Base-by-base conservation (phyloP, 2,888 invertebrate genomes). In the Oligia strigilis region DNA sequence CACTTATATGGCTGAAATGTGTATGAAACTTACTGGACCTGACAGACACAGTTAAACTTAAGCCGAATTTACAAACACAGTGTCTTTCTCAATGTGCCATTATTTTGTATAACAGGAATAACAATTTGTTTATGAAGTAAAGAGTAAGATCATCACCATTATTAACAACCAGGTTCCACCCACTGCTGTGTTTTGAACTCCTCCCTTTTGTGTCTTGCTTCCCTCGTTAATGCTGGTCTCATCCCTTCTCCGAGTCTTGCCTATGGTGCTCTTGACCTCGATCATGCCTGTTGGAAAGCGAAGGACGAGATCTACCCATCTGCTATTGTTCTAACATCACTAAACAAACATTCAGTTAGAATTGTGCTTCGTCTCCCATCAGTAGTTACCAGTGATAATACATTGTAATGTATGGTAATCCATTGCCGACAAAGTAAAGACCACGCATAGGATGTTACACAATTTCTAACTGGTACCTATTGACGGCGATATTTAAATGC, bases 31-130 rank as follows among this genome's bases (percentile, higher is more conserved):
- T 77, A 69, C 55, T 70, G 67, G 52, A 72, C 23, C 60, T 73
- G 75, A 66, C 86, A 70, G 14, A 19, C 49, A 78, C 82, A 64
- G 82, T 81, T 81, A 84, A 74, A 69, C 58, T 49, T 77, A 84
- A 84, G 75, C 86, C 70, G 75, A 84, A 75, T 85, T 82, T 55
- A 66, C 46, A 55, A 75, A 75, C 58, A 58, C 40, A 58, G 36
- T 67, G 8, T 73, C n/a, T 70, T 69, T 36, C 14, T 43, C 60
- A 78, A 46, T 72, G 13, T 2, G 29, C 55, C 52, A 78, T 66
- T 29, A 69, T 40, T 81, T 69, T 75, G 74, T 76, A n/a, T 49
- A 49, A 58, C 69, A 82, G 29, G 23, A 40, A 36, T 5, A 29
- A 82, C 55, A 82, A 40, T 82, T 36, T 55, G 19, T 49, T 40